Conservation (phyloP, 2,888 invertebrate genomes). For the Apantesis nais region DNA sequence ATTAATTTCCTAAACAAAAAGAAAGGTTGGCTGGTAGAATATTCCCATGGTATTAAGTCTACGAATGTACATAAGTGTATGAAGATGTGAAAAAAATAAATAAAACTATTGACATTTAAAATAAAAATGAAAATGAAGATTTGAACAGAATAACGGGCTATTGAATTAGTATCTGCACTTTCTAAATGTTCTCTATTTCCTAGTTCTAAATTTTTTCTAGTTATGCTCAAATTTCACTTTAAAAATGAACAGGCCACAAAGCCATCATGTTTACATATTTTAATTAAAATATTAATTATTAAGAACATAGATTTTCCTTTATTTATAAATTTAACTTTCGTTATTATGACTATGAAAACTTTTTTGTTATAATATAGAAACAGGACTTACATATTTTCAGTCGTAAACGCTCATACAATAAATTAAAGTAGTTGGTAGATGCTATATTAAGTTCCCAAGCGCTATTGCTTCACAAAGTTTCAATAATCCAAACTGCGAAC, state of each 20-base stretch:
- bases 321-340: not conserved
- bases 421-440: slow-evolving; percentile 39
- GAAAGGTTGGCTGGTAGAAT: too few species aligned
- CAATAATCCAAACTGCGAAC: slow-evolving; percentile 43
- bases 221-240: too few species aligned
- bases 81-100: too few species aligned
- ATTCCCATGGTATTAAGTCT: too few species aligned
- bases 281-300: too few species aligned
- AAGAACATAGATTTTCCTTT: not conserved
- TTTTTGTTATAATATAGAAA: not conserved
- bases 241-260: too few species aligned
- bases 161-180: not conserved
- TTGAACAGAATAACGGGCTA: not conserved
- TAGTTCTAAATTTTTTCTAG: not conserved
- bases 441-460: slow-evolving; percentile 33
- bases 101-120: too few species aligned
- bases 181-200: not conserved
- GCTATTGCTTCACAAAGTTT: slow-evolving; percentile 39
- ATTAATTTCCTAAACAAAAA: too few species aligned
- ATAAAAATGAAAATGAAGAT: too few species aligned
- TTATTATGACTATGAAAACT: not conserved
- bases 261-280: too few species aligned
- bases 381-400: not conserved
- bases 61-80: too few species aligned
- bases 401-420: slow-evolving; percentile 4